Evolutionary conservation across 2,113 vertebrate species (phyloP).

Genomic region (Ginglymostoma cirratum): DNA sequence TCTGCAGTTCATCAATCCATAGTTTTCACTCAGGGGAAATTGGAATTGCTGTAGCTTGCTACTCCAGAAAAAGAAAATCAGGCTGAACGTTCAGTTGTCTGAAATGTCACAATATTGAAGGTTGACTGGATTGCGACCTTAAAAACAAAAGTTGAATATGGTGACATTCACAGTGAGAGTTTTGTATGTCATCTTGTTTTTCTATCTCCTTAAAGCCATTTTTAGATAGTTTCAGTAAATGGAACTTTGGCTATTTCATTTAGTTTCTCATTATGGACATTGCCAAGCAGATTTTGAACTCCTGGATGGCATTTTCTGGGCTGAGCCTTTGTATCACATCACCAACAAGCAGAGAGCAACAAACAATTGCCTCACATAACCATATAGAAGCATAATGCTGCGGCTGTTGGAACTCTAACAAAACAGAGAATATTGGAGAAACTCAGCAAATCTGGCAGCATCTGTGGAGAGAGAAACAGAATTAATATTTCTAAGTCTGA

Average conservation of each 20-base stretch:
- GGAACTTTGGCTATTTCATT: background rate
- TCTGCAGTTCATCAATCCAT: background rate
- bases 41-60: background rate
- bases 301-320: background rate
- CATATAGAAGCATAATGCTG: too few species aligned
- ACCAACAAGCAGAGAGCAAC: too few species aligned
- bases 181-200: background rate
- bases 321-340: background rate
- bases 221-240: background rate
- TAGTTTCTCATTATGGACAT: background rate
- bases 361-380: background rate
- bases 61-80: background rate
- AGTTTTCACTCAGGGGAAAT: too few species aligned
- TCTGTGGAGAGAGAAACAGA: too few species aligned
- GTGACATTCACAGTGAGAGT: slow-evolving; percentile 1
- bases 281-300: slow-evolving; percentile 4
- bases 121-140: background rate
- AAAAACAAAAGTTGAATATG: background rate
- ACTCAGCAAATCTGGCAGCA: too few species aligned
- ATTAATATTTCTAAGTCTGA: too few species aligned
- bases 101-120: slow-evolving; percentile 24
- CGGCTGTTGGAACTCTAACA: too few species aligned
- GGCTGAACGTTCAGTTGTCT: background rate
- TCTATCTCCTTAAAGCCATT: background rate
- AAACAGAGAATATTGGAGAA: too few species aligned